These are phyloP conservation scores for Diadegma fenestrale DNA, from an alignment of 2,888 invertebrate species.

Conservation along the genomic window DNA sequence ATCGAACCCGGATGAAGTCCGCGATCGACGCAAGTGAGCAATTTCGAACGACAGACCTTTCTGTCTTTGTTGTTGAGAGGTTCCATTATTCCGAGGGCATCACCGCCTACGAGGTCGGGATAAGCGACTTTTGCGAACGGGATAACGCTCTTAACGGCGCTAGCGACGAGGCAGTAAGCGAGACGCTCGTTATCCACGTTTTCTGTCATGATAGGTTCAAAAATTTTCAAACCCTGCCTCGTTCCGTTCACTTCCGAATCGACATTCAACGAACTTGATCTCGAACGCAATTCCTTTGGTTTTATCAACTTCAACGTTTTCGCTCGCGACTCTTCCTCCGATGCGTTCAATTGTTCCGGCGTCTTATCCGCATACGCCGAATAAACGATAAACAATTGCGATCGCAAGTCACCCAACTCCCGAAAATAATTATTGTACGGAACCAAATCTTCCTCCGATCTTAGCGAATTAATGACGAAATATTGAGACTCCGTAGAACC, in stretches of 20 bases:
- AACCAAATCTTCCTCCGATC: slow-evolving; percentile 80
- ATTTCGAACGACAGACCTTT: slow-evolving; percentile 87
- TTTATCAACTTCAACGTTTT: slow-evolving; percentile 50
- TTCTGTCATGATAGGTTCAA: slow-evolving; percentile 64
- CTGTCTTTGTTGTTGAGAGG: slow-evolving; percentile 87
- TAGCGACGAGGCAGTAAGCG: slow-evolving; percentile 87
- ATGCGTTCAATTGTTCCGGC: slow-evolving; percentile 49
- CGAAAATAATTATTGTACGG: slow-evolving; percentile 86
- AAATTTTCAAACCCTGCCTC: slow-evolving; percentile 57
- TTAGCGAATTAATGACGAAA: slow-evolving; percentile 79
- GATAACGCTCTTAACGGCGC: slow-evolving; percentile 88
- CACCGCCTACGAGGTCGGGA: slow-evolving; percentile 89
- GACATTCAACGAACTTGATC: neutral
- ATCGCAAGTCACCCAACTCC: slow-evolving; percentile 86
- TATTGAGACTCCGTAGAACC: slow-evolving; percentile 79
- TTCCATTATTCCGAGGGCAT: slow-evolving; percentile 87
- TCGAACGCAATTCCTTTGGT: slow-evolving; percentile 40
- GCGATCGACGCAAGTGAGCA: slow-evolving; percentile 89
- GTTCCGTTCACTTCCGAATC: slow-evolving; percentile 9
- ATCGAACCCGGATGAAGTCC: slow-evolving; percentile 88
- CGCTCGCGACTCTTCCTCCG: slow-evolving; percentile 54
- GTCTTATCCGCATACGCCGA: slow-evolving; percentile 57
- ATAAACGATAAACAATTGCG: slow-evolving; percentile 83
- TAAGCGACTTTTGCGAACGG: slow-evolving; percentile 91
- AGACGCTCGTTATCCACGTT: slow-evolving; percentile 70